A percentile compares a stretch with the other conserved stretches of the same genome.
Conservation (phyloP, 2,797 vertebrate species). For the Manis javanica region DNA sequence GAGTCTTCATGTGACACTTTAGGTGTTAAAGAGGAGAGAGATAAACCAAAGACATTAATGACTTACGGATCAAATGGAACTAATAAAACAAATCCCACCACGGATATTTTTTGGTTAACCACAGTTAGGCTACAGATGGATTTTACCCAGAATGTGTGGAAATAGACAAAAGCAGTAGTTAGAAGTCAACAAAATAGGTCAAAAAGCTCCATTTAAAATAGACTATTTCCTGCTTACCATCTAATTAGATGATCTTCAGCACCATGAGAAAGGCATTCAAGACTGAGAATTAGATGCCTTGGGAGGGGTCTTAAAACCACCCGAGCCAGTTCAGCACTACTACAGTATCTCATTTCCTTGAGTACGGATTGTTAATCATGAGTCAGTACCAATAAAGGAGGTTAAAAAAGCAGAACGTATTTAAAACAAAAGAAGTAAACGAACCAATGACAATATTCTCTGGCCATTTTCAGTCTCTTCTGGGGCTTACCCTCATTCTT, state of each 20-base stretch:
- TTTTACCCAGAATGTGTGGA: slow-evolving; percentile 8
- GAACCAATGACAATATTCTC: neutral
- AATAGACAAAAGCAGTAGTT: neutral
- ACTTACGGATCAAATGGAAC: slow-evolving; percentile 2
- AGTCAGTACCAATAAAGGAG: neutral
- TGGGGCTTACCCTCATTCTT: neutral
- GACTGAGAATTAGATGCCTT: neutral
- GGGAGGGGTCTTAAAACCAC: neutral
- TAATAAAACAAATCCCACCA: neutral
- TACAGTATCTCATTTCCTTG: neutral
- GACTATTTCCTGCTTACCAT: neutral
- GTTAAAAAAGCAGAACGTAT: neutral
- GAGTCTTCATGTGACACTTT: neutral
- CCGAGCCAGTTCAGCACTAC: neutral
- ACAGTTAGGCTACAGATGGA: neutral
- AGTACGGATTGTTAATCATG: neutral
- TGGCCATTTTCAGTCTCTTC: neutral
- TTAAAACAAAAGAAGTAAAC: neutral
- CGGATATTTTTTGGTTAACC: slow-evolving; percentile 8
- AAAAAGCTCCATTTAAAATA: neutral
- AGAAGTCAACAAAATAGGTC: neutral
- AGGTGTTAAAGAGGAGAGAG: neutral
- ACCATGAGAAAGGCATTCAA: neutral
- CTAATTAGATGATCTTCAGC: neutral
- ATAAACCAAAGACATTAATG: neutral